Evolutionary conservation across 1,140 invertebrate species (phyloP), one percentile per base, ranked within the genome.

Genomic region (Eubasilissa regina): DNA sequence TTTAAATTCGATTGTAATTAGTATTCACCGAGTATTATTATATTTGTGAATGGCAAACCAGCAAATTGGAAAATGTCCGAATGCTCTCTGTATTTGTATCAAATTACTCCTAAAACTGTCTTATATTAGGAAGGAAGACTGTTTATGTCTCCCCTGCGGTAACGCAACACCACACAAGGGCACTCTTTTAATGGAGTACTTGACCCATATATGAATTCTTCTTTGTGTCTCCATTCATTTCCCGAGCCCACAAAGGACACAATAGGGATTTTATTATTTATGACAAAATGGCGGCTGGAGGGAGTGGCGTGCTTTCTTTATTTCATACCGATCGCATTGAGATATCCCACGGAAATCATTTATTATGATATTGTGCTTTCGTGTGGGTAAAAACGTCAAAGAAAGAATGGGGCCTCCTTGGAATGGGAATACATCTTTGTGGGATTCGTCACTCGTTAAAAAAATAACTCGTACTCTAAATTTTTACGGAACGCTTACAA

Each of bases 211-310:
- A 64, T n/a, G 60, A 64, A 64, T 64, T 64, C 60, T 21, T 35
- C n/a, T 64, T 64, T 21, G 19, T 64, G 60, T 43, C 60, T 25
- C 60, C 60, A 64, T 64, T 64, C 60, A 43, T 64, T 64, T 21
- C 25, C 60, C 11, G 48, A 35, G 3, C 48, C 48, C 19, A 64
- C 21, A 43, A 64, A 25, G 60, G 60, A 43, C 60, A 64, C 60
- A 64, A 64, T 58, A 21, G 35, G 60, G 60, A 64, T 25, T n/a
- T 64, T 64, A 64, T 64, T 35, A 64, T 64, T 64, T 64, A 64
- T 43, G 35, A 43, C 60, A 25, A 64, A 64, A 43, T 64, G 60
- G 55, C 21, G 55, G 55, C 3, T 21, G 55, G 55, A 58, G 55
- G 55, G 55, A 58, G 55, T 15, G 55, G 55, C 25, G 17, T 17